These are phyloP conservation scores for Ommatoiulus sabulosus DNA, from an alignment of 2,888 invertebrate genomes.

Conservation along the genomic window DNA sequence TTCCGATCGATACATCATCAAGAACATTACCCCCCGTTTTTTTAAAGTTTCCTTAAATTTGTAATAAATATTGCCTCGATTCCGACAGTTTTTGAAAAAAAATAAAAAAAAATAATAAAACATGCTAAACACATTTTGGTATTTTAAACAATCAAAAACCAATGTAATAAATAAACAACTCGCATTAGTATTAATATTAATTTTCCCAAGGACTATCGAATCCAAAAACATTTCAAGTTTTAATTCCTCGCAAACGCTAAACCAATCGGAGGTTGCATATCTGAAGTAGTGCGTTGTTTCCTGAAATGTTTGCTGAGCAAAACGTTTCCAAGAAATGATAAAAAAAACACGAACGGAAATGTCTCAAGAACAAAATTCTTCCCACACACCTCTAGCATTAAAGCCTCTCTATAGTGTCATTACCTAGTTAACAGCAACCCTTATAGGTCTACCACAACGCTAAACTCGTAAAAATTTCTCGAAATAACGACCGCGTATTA, in stretches of 20 bases:
- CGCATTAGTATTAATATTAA: too few species aligned
- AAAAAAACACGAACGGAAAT: slow-evolving; percentile 31
- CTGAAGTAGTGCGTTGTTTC: not conserved
- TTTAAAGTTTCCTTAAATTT: too few species aligned
- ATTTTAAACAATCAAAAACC: too few species aligned
- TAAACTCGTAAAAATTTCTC: not conserved
- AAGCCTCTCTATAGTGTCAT: not conserved
- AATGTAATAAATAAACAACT: too few species aligned
- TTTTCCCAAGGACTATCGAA: too few species aligned
- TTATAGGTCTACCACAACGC: slow-evolving; percentile 1
- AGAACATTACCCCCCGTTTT: too few species aligned
- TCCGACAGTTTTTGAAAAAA: too few species aligned
- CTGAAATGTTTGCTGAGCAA: slow-evolving; percentile 37
- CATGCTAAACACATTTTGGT: too few species aligned
- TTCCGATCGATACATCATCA: too few species aligned
- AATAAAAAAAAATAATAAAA: too few species aligned
- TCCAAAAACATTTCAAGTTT: not conserved
- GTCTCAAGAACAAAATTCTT: slow-evolving; percentile 9
- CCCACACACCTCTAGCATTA: slow-evolving; percentile 4
- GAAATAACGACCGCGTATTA: not conserved
- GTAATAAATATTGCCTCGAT: too few species aligned
- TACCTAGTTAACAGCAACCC: not conserved
- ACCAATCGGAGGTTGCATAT: not conserved
- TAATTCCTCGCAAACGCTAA: not conserved
- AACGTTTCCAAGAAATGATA: slow-evolving; percentile 38